phyloP scores from a whole-genome alignment of 2,797 vertebrate genomes.

The Pipistrellus nathusii region DNA sequence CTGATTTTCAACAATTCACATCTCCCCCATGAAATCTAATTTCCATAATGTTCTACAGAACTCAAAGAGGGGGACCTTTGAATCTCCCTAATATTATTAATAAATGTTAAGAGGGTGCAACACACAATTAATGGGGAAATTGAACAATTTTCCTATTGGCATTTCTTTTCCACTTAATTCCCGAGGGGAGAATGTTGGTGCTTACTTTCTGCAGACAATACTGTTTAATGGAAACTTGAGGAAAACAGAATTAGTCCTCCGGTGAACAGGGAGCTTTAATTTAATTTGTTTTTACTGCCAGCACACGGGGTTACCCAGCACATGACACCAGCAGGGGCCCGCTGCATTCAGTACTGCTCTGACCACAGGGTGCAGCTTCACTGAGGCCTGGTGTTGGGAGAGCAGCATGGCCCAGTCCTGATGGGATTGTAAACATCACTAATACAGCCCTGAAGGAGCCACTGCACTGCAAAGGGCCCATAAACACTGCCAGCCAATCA shows the following conservation, averaged over 20 bases:
- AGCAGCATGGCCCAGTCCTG: slow-evolving; percentile 64
- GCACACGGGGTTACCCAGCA: slow-evolving; percentile 66
- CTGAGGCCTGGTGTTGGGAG: slow-evolving; percentile 46
- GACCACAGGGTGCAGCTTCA: slow-evolving; percentile 82
- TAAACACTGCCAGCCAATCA: slow-evolving; percentile 71
- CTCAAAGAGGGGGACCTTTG: slow-evolving; percentile 78
- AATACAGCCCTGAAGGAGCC: slow-evolving; percentile 82
- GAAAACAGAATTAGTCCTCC: slow-evolving; percentile 86
- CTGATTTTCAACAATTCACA: slow-evolving; percentile 30
- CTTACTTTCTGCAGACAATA: slow-evolving; percentile 82
- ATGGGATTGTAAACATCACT: slow-evolving; percentile 82
- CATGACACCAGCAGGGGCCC: slow-evolving; percentile 77
- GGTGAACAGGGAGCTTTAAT: slow-evolving; percentile 86
- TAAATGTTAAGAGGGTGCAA: slow-evolving; percentile 66
- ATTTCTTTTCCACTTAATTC: slow-evolving; percentile 77
- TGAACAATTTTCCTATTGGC: slow-evolving; percentile 85
- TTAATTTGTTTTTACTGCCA: slow-evolving; percentile 87
- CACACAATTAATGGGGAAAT: slow-evolving; percentile 85
- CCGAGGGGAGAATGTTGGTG: not conserved
- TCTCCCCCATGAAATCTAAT: slow-evolving; percentile 43
- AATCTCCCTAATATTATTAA: slow-evolving; percentile 85
- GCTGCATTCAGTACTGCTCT: slow-evolving; percentile 75
- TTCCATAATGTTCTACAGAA: slow-evolving; percentile 75
- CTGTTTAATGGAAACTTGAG: slow-evolving; percentile 87
- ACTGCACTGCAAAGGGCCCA: slow-evolving; percentile 76